Evolutionary conservation across 2,888 invertebrate genomes (phyloP).

Genomic region (Drosophila acutilabella): DNA sequence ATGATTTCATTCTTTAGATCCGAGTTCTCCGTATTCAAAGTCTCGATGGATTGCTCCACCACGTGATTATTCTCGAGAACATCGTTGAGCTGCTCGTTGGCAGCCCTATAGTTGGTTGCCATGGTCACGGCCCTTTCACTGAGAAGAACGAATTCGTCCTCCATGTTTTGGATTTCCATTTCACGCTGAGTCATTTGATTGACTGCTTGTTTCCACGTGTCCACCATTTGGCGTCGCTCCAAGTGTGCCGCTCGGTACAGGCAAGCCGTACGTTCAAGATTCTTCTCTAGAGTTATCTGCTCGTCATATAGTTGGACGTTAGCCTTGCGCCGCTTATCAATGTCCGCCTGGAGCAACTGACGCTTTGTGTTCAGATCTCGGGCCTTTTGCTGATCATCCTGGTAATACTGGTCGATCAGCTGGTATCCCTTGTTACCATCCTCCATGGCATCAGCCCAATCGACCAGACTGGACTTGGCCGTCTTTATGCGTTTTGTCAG

Average conservation of each 20-base stretch:
- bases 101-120: constrained; percentile 84
- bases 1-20: constrained; percentile 82
- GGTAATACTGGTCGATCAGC: constrained; percentile 90
- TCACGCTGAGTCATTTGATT: constrained; percentile 90
- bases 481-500: constrained; percentile 89
- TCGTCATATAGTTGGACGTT: constrained; percentile 86
- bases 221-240: constrained; percentile 89
- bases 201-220: constrained; percentile 90
- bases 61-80: constrained; percentile 86
- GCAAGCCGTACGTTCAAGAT: constrained; percentile 86
- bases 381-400: constrained; percentile 89
- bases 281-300: constrained; percentile 86
- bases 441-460: constrained; percentile 90
- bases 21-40: constrained; percentile 84
- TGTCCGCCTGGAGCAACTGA: constrained; percentile 86
- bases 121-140: constrained; percentile 81
- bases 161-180: constrained; percentile 87
- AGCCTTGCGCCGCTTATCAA: constrained; percentile 85
- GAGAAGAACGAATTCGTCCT: constrained; percentile 82
- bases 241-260: constrained; percentile 87
- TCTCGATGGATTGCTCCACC: constrained; percentile 84
- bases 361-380: constrained; percentile 87
- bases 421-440: constrained; percentile 89
- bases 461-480: constrained; percentile 87
- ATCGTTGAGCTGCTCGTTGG: constrained; percentile 86